Base-by-base conservation (phyloP, 2,113 vertebrate species). In the Cygnus buccinator region DNA sequence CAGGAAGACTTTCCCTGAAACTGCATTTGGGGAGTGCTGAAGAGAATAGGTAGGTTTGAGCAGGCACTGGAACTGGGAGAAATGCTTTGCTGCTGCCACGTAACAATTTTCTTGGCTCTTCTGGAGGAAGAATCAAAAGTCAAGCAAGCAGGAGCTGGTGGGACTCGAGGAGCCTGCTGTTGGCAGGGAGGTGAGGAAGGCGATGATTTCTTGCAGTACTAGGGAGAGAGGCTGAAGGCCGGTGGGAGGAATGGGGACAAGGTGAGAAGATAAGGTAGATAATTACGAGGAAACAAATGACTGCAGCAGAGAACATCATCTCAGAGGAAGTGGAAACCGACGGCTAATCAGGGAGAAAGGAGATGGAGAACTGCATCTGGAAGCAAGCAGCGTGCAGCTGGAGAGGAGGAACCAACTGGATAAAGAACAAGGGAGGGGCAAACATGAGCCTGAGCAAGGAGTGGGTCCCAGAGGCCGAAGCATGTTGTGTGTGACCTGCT, bases 51-150 rank as follows among this genome's bases (percentile, higher is more conserved):
- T 52, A 8, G 13, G n/a, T 72, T 46, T 28, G 8, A 44, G 46
- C 17, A 35, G 39, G 13, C 3, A 1, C 26, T 46, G 54, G 65
- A 72, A 17, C 35, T 58, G 16, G 0, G 0, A 29, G 57, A 31
- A 79, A n/a, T 35, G 65, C 22, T 84, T 18, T 68, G 35, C 21
- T 20, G 2, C 52, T 79, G 65, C 61, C 50, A 9, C 5, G 2
- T 55, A 74, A 41, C 16, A 43, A 33, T 18, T 8, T 89, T 72
- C 6, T 4, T 80, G 77, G 63, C 54, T 91, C 11, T 35, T 75
- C 75, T 62, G 41, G 63, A 87, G 62, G 59, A 52, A 31, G 61
- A 46, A 48, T 57, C 61, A 46, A 70, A 90, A 70, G 70, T 63
- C 12, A 13, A 84, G 59, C 39, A 59, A 87, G 62, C 0, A 2